Evolutionary conservation across 2,113 vertebrate genomes (phyloP).

Genomic region (Coracopsis vasa): DNA sequence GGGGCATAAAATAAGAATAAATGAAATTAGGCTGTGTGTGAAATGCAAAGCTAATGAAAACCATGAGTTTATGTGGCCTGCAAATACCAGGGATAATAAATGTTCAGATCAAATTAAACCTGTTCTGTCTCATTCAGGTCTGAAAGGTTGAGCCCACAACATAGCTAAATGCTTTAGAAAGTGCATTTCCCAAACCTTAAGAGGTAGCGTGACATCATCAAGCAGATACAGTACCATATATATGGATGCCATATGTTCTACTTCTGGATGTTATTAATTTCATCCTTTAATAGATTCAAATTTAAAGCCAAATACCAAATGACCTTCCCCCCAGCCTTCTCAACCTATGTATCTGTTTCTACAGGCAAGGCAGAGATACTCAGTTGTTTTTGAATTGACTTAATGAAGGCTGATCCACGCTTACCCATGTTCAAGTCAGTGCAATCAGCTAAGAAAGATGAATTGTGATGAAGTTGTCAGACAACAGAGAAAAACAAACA

Average conservation of each 20-base stretch:
- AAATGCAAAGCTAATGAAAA: constrained; percentile 60
- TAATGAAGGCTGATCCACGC: constrained; percentile 23
- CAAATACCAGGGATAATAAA: constrained; percentile 49
- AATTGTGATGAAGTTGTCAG: constrained; percentile 54
- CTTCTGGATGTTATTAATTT: constrained; percentile 57
- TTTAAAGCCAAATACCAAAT: constrained; percentile 57
- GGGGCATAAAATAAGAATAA: constrained; percentile 85
- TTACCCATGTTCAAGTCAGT: constrained; percentile 47
- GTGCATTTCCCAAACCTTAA: constrained; percentile 39
- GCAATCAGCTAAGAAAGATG: constrained; percentile 16
- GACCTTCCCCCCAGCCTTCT: constrained; percentile 18
- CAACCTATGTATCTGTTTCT: background rate
- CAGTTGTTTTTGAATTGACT: constrained; percentile 30
- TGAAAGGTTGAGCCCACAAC: constrained; percentile 53
- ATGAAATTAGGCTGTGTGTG: constrained; percentile 78
- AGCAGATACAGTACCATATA: constrained; percentile 63
- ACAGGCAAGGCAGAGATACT: constrained; percentile 4
- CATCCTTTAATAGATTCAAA: constrained; percentile 43
- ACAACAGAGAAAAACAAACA: constrained; percentile 39
- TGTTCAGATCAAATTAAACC: constrained; percentile 45
- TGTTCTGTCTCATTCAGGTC: constrained; percentile 20
- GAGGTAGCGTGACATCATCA: constrained; percentile 52
- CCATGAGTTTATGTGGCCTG: constrained; percentile 26
- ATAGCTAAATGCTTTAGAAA: constrained; percentile 40
- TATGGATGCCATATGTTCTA: constrained; percentile 60